Percentiles rank a stretch among this genome's conserved stretches.
These are phyloP conservation scores for Conopomorpha cramerella DNA, from an alignment of 1,140 invertebrate genomes.

Conservation along the genomic window DNA sequence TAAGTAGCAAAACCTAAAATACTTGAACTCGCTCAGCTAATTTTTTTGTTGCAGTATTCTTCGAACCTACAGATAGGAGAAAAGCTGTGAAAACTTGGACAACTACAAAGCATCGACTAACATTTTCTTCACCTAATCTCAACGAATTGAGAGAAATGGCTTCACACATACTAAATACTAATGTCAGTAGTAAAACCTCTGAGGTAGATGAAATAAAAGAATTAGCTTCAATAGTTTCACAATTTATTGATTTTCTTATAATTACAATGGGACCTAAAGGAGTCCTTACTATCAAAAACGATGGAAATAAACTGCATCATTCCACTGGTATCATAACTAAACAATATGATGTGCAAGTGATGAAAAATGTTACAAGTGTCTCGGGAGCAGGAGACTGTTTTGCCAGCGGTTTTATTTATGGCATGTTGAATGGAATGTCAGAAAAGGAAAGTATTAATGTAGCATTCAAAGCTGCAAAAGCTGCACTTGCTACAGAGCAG, in stretches of 20 bases:
- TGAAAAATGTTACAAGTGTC: conserved; percentile 61
- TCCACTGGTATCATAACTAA: too few species aligned
- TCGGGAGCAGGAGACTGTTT: conserved; percentile 71
- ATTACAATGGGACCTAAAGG: conserved; percentile 63
- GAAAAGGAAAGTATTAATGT: conserved; percentile 58
- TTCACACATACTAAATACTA: conserved; percentile 20
- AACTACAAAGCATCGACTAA: conserved; percentile 38
- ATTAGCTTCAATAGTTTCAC: conserved; percentile 23
- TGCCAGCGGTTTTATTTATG: conserved; percentile 64
- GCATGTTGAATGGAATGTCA: conserved; percentile 39
- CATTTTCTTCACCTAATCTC: conserved; percentile 74
- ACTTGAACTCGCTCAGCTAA: too few species aligned
- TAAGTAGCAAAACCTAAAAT: too few species aligned
- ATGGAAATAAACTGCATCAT: too few species aligned
- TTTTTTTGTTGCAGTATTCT: conserved; percentile 42
- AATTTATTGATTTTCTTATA: conserved; percentile 32
- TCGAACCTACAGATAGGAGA: conserved; percentile 44
- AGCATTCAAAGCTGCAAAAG: conserved; percentile 61
- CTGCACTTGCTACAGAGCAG: conserved; percentile 50
- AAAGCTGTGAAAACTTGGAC: conserved; percentile 31
- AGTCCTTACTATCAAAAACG: conserved; percentile 51
- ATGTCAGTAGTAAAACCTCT: too few species aligned
- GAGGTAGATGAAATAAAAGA: conserved; percentile 53
- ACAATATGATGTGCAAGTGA: too few species aligned
- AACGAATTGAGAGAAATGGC: conserved; percentile 68